Base-by-base conservation (phyloP, 92 coral and sea anemone species). In the Umimayanthus chanpuru region DNA sequence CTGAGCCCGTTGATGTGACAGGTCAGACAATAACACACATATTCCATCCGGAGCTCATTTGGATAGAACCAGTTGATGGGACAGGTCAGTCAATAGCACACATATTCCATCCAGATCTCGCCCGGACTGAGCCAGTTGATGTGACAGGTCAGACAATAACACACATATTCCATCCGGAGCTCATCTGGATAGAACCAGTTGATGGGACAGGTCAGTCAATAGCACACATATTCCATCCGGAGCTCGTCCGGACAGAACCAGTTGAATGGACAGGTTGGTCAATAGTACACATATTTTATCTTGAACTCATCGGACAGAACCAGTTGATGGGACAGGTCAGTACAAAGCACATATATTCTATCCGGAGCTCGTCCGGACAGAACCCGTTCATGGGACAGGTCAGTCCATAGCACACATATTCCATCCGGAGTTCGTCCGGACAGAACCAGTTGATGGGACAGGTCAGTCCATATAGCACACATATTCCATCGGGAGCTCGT, bases 311-410 rank as follows among this genome's bases (percentile, higher is more conserved):
- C 40, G 90, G 78, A 21, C 90, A 88, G 44, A 88, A 73, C 30
- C 81, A 88, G 85, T 91, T 91, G 73, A 79, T 94, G 55, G 96
- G 98, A 29, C 92, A 94, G 98, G 98, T 94, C 73, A 55, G 87
- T 39, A 25, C 0, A 55, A 28, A 86, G 15, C 30, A 61, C n/a
- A 16, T 25, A 61, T 18, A 9, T 55, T 9, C 67, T 65, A 93
- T 92, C 39, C 90, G 90, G 65, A 85, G 80, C 47, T 64, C 26
- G 84, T 53, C 74, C 39, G 86, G 77, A 3, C 87, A 88, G 64
- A 88, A 73, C 25, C 81, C 86, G 80, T 91, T 90, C 77, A 79
- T 92, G 41, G 95, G 98, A 30, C 92, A 94, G 98, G 98, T 93
- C 73, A 55, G 87, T 40, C 25, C 4, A 56, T 28, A 86, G 16